Base-by-base conservation (phyloP, 2,888 invertebrate species). In the Tenthredo livida region DNA sequence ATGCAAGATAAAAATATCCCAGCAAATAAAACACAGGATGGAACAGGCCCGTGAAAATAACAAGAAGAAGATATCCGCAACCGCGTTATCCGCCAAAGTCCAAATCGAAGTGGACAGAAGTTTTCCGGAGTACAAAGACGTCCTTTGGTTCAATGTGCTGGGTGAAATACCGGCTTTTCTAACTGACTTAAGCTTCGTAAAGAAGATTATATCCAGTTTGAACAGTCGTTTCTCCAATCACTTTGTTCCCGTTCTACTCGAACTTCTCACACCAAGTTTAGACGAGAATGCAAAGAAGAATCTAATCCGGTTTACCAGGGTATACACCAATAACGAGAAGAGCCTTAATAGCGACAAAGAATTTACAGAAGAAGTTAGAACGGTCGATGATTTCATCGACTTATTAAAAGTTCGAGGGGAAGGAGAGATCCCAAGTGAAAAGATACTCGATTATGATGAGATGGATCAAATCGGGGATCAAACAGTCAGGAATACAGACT, bases 301-400 rank as follows among this genome's bases (percentile, higher is more conserved):
- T 84, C 87, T 92, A 50, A 50, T 89, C 0, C 84, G 89, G 15
- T 86, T 93, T 65, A 72, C 91, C 15, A 80, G 87, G 54, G 89
- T 89, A 92, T 82, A 85, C 89, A 89, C n/a, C n/a, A n/a, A n/a
- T n/a, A 21, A 93, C 91, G 88, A 91, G 93, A 87, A 93, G 91
- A 78, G 86, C 84, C 85, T 86, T 72, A 85, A 86, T 82, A 80
- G 88, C 73, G 86, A 88, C 21, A 88, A 88, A 77, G 86, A 86
- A 50, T 83, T 78, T 3, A 78, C 86, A 50, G 83, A 88, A 84
- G 86, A 87, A 75, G 86, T 94, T 87, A 95, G 94, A 87, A 94
- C 94, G 58, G 88, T 94, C 6, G 91, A 94, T 78, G 95, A 95
- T 91, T 86, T 95, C 25, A 86, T 86, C 87, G 61, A 73, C 84